phyloP scores from a whole-genome alignment of 2,888 invertebrate genomes.

The Seladonia tumulorum region DNA sequence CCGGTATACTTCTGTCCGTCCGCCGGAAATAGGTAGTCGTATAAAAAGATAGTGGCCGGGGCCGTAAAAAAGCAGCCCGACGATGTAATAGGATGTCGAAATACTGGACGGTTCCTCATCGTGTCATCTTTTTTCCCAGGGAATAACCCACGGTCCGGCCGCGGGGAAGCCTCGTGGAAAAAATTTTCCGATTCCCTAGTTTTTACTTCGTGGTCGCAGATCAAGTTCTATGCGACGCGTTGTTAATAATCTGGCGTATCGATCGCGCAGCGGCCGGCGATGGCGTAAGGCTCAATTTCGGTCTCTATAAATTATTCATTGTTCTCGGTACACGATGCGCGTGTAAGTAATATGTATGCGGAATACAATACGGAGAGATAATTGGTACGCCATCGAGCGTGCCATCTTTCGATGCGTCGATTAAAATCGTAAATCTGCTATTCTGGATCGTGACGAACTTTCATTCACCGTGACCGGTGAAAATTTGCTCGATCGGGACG shows the following conservation, averaged over 20 bases:
- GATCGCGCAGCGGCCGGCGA: constrained; percentile 31
- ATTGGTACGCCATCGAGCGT: constrained; percentile 39
- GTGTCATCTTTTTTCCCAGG: constrained; percentile 21
- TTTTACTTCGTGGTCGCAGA: constrained; percentile 9
- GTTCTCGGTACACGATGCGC: constrained; percentile 39
- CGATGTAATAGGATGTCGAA: constrained; percentile 39
- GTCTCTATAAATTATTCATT: constrained; percentile 63
- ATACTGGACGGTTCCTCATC: constrained; percentile 18
- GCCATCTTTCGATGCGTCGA: constrained; percentile 29
- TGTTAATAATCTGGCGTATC: constrained; percentile 57
- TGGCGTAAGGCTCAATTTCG: constrained; percentile 62
- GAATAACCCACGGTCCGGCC: neutral
- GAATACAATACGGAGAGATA: constrained; percentile 49
- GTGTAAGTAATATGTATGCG: constrained; percentile 54
- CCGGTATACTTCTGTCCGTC: constrained; percentile 21
- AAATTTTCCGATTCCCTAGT: neutral
- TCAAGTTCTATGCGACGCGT: constrained; percentile 34
- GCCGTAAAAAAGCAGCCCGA: constrained; percentile 45
- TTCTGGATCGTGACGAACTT: neutral
- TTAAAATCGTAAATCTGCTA: constrained; percentile 28
- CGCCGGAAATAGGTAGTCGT: constrained; percentile 45
- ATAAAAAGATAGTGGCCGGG: constrained; percentile 28
- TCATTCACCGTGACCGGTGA: neutral
- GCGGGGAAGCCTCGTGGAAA: neutral
- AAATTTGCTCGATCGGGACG: neutral